Evolutionary conservation across 2,888 invertebrate species (phyloP).

Genomic region (Calameuta idolon): DNA sequence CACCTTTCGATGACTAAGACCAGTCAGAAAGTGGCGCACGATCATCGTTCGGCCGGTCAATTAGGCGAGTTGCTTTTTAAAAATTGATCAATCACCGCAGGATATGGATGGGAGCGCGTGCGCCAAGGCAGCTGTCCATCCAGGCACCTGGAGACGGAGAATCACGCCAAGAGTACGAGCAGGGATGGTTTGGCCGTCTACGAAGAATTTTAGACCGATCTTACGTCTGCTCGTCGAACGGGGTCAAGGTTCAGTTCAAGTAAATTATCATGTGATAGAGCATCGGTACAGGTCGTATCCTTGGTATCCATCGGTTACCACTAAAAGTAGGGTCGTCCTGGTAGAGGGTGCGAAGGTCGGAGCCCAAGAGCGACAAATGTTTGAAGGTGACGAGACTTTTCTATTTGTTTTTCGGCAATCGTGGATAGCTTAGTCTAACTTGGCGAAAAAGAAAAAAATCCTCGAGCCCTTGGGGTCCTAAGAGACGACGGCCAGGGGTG

Average conservation of each 20-base stretch:
- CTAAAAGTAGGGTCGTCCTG: not conserved
- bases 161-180: not conserved
- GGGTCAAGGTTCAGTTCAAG: not conserved
- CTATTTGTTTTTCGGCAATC: conserved; percentile 46
- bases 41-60: conserved; percentile 45
- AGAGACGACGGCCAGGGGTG: conserved; percentile 12
- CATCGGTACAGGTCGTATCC: not conserved
- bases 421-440: conserved; percentile 50
- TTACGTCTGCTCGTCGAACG: not conserved
- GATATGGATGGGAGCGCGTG: conserved; percentile 43
- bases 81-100: conserved; percentile 60
- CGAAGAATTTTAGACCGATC: not conserved
- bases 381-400: conserved; percentile 24
- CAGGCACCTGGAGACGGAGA: conserved; percentile 51
- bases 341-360: not conserved
- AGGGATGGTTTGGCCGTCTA: not conserved
- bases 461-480: conserved; percentile 21
- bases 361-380: not conserved
- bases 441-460: conserved; percentile 7
- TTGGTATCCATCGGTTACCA: not conserved
- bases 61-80: conserved; percentile 63
- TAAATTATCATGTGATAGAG: not conserved
- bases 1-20: conserved; percentile 63
- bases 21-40: conserved; percentile 25
- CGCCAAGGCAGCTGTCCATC: conserved; percentile 47